Base-by-base conservation (phyloP, 2,113 vertebrate genomes). In the Setophaga coronata region DNA sequence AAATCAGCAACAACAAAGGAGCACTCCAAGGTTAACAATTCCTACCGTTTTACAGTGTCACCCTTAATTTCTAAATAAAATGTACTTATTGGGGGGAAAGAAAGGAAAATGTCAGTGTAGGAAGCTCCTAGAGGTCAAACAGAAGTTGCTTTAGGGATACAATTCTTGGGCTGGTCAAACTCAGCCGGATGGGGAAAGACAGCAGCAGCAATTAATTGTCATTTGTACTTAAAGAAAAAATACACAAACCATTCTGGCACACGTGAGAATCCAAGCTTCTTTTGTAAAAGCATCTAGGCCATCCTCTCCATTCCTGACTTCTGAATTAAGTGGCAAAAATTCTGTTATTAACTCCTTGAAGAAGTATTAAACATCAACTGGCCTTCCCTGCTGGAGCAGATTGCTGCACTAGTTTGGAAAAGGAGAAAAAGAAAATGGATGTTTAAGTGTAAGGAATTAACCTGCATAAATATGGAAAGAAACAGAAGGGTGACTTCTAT, bases 21-120 rank as follows among this genome's bases (percentile, higher is more conserved):
- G 26, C 20, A 43, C 14, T n/a, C 50, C 79, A 67, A 82, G 73
- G 58, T 80, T 72, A 83, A 20, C 2, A 82, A 85, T 13, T 64
- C 51, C 56, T 79, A 0, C 3, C 12, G 2, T 65, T 79, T 45
- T 34, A 64, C 23, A 26, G 12, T 9, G n/a, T 10, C 7, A 47
- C n/a, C 11, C 31, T 33, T 23, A 57, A 18, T 40, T 93, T 71
- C 43, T 8, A 56, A 64, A 19, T 34, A 12, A 51, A 64, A 69
- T 5, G 3, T 40, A 20, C 48, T 74, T 78, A 5, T 3, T 12
- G 3, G 6, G 14, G 8, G 1, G 14, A 16, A 24, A 18, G 8
- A 70, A 38, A 66, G 29, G 25, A 21, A n/a, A 18, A 87, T 10
- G 6, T 21, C 50, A 65, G 16, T 28, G 18, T 20, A 31, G 6